Base-by-base conservation (phyloP, 64 coral and sea anemone species). In the Hydrozoanthus tunicans region DNA sequence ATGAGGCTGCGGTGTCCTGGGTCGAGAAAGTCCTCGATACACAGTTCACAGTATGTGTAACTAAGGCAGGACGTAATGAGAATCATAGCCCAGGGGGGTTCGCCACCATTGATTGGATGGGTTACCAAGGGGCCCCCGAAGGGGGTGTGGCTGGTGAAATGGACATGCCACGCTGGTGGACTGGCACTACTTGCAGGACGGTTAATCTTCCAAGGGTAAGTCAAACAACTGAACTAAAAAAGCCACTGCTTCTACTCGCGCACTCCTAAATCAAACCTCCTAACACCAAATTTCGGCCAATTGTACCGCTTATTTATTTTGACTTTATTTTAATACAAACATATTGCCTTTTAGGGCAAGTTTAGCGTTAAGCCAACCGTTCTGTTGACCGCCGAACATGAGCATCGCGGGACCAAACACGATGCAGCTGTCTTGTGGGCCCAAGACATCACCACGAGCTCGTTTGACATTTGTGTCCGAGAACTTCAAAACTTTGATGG, bases 401-500 rank as follows among this genome's bases (percentile, higher is more conserved):
- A 56, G n/a, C 23, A n/a, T 43, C 51, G 32, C 17, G 81, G 91
- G 72, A 51, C 65, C 8, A 84, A 86, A 56, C 64, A 85, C 63
- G 91, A 92, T 56, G 81, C 91, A 5, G 62, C 91, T 56, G 58
- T 86, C 4, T 52, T 92, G 13, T 92, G 91, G 81, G 83, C 66
- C 7, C 81, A 92, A 77, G 91, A 92, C 17, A 57, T 84, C 58
- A 92, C 79, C 6, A 86, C 73, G 3, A 73, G 23, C 3, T 92
- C 91, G 6, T 85, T 92, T 77, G 83, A 92, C 13, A 84, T 92
- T 65, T 92, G 91, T 56, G 62, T 85, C 51, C 69, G 91, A 25
- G 91, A 92, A 52, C 81, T 92, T 64, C 91, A 92, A 15, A 92
- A 92, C 53, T 92, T 92, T 77, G 91, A 92, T 77, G 91, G 91